Conservation (phyloP, 2,888 invertebrate genomes). For the Platerodrilus igneus region DNA sequence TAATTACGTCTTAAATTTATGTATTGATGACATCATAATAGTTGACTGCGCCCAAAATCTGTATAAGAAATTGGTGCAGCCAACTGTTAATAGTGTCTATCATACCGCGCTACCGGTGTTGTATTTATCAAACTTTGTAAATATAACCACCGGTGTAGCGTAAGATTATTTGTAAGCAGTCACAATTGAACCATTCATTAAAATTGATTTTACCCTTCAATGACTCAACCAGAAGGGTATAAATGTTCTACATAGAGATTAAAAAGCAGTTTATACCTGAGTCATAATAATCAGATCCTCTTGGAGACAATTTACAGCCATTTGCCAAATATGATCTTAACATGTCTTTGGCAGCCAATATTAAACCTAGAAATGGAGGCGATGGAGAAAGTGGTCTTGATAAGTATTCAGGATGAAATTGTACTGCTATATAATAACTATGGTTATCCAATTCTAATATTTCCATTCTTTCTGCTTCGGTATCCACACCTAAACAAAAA, state of each 20-base stretch:
- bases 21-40: no score
- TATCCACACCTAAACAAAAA: constrained; percentile 59
- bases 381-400: constrained; percentile 88
- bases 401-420: constrained; percentile 97
- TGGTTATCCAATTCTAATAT: constrained; percentile 82
- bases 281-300: constrained; percentile 57
- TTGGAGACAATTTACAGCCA: constrained; percentile 71
- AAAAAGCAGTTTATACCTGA: constrained; percentile 16
- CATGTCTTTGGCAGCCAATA: constrained; percentile 83
- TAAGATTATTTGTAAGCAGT: no score
- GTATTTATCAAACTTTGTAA: no score
- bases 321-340: constrained; percentile 66
- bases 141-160: no score
- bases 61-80: no score
- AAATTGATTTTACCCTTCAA: no score
- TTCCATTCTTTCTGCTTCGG: constrained; percentile 88
- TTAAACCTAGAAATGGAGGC: constrained; percentile 91
- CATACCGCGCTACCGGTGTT: no score
- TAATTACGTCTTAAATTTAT: no score
- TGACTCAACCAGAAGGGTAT: no score
- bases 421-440: constrained; percentile 91
- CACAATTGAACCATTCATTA: no score
- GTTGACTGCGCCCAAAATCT: no score
- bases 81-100: no score
- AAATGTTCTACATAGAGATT: not conserved